Conservation (phyloP, 2,113 vertebrate species). For the Bos javanicus region DNA sequence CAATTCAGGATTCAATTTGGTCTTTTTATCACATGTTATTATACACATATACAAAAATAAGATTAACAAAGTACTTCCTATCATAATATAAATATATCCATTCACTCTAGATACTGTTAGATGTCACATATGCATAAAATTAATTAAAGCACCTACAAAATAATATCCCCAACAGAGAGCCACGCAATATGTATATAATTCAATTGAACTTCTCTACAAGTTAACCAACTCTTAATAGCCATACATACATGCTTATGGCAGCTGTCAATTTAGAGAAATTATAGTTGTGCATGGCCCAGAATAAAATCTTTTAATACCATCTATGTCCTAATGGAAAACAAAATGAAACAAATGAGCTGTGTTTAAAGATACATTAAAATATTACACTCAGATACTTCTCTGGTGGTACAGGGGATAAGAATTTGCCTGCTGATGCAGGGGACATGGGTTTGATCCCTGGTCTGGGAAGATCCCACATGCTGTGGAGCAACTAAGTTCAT, state of each 20-base stretch:
- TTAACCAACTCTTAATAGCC: conserved; percentile 7
- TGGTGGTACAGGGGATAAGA: background rate
- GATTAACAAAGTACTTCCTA: background rate
- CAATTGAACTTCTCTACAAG: conserved; percentile 40
- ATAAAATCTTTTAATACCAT: conserved; percentile 30
- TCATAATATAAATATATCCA: background rate
- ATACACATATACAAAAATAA: background rate
- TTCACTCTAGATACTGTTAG: background rate
- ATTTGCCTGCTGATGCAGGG: background rate
- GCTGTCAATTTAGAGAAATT: conserved; percentile 28
- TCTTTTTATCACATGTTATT: conserved; percentile 26
- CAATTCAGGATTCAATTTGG: conserved; percentile 8
- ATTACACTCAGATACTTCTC: background rate
- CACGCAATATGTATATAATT: background rate
- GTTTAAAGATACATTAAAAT: conserved; percentile 41
- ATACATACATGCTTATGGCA: conserved; percentile 2
- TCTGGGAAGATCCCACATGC: background rate
- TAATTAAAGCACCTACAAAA: conserved; percentile 40
- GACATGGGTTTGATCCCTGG: background rate
- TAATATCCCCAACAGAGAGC: background rate
- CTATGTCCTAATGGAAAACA: conserved; percentile 39
- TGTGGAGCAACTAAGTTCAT: background rate
- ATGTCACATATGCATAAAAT: background rate
- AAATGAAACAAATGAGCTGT: conserved; percentile 35
- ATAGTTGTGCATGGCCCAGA: background rate